A percentile compares a stretch with the other conserved stretches of the same genome.
phyloP scores from a whole-genome alignment of 2,888 invertebrate genomes.

The Acleris emargana region DNA sequence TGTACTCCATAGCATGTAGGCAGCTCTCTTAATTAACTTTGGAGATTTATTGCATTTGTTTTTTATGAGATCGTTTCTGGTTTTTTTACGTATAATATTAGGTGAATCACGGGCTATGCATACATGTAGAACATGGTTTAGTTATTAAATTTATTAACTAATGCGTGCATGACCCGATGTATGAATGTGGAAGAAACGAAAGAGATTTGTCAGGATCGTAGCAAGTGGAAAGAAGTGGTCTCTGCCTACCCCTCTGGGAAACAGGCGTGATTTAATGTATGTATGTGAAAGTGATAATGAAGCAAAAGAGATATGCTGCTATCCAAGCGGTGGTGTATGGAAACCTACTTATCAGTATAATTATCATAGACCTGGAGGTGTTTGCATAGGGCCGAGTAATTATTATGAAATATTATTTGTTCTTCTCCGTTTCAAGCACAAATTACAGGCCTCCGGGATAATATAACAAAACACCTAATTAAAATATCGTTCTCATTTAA shows the following conservation, averaged over 20 bases:
- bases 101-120: too few species aligned
- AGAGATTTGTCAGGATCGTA: too few species aligned
- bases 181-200: too few species aligned
- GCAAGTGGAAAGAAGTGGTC: too few species aligned
- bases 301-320: neutral
- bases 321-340: neutral
- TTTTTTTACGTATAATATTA: neutral
- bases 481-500: too few species aligned
- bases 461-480: too few species aligned
- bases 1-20: conserved; percentile 17
- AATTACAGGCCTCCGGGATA: too few species aligned
- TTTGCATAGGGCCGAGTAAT: conserved; percentile 5
- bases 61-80: neutral
- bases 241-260: too few species aligned
- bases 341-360: neutral
- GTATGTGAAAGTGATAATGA: neutral
- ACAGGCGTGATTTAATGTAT: too few species aligned
- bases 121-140: neutral
- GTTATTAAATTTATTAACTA: neutral
- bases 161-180: too few species aligned
- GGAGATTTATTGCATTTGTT: conserved; percentile 10
- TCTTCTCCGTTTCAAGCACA: neutral
- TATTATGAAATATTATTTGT: neutral
- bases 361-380: neutral
- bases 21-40: conserved; percentile 35